phyloP scores from a whole-genome alignment of 2,797 vertebrate species.

The Anabas testudineus region DNA sequence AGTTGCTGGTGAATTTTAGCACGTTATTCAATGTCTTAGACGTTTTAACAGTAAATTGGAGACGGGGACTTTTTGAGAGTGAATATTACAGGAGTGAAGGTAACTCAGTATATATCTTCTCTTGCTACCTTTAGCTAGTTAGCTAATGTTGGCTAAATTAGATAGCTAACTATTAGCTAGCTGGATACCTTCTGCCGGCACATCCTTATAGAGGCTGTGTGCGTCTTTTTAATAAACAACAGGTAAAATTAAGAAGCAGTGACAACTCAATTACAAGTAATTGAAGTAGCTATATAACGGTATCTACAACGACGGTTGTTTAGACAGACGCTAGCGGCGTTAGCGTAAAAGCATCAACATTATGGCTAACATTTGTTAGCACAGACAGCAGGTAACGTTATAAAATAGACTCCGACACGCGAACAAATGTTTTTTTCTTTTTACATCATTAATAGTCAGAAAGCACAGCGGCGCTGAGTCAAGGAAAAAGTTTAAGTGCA shows the following conservation, averaged over 20 bases:
- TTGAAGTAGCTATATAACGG: fast-evolving
- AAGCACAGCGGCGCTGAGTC: background rate
- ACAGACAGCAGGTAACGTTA: background rate
- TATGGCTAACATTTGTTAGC: background rate
- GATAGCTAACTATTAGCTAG: conserved; percentile 48
- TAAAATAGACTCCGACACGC: background rate
- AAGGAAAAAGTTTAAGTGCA: background rate
- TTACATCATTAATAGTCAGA: background rate
- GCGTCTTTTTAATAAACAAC: background rate
- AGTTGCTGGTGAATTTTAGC: conserved; percentile 12
- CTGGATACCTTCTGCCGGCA: conserved; percentile 24
- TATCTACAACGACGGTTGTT: no score
- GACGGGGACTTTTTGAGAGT: background rate
- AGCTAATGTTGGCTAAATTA: conserved; percentile 48
- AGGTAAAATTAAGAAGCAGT: fast-evolving
- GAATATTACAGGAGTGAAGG: conserved; percentile 41
- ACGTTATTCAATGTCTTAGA: background rate
- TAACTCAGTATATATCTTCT: conserved; percentile 24
- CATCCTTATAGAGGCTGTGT: background rate
- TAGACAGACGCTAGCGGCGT: no score
- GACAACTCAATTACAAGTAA: no score
- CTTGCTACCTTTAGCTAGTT: conserved; percentile 19
- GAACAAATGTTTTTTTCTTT: background rate
- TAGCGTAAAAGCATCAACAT: background rate
- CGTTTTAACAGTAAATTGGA: background rate